Percentiles rank a stretch among this genome's conserved stretches.
Evolutionary conservation across 2,888 invertebrate species (phyloP).

Genomic region (Scelioninae gen. 1): DNA sequence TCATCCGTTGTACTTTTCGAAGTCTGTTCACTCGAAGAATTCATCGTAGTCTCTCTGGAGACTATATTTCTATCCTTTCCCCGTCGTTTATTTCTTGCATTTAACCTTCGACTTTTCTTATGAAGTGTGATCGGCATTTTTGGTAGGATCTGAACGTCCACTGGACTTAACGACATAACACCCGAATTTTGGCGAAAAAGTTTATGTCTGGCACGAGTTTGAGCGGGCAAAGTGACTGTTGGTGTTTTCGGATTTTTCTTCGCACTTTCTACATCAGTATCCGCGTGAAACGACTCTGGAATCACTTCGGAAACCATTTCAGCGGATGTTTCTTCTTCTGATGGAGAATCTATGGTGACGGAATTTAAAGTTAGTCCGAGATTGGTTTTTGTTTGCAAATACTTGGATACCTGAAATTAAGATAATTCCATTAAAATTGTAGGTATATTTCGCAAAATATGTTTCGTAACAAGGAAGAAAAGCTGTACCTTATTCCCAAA

Average conservation of each 20-base stretch:
- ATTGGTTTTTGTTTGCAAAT: conserved; percentile 41
- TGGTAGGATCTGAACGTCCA: conserved; percentile 1
- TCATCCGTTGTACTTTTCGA: background rate
- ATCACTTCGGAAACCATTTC: conserved; percentile 60
- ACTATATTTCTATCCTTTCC: conserved; percentile 12
- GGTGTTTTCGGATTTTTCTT: conserved; percentile 25
- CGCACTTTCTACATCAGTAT: conserved; percentile 6
- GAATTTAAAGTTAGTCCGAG: conserved; percentile 52
- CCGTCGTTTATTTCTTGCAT: background rate
- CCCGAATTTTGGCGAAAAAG: conserved; percentile 52
- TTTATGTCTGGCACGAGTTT: conserved; percentile 5
- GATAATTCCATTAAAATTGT: background rate
- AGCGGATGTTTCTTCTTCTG: conserved; percentile 34
- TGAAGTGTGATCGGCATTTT: background rate
- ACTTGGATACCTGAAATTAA: conserved; percentile 61
- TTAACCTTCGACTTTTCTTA: background rate
- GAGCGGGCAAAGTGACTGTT: background rate
- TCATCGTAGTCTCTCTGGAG: conserved; percentile 33
- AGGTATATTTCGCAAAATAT: no score
- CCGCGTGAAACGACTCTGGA: conserved; percentile 68
- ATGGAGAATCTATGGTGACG: conserved; percentile 69
- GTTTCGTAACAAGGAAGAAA: no score
- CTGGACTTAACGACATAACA: conserved; percentile 49
- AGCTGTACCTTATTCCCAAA: no score
- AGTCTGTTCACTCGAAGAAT: conserved; percentile 12